These are phyloP conservation scores for Struthidea cinerea DNA, from an alignment of 2,113 vertebrate species.

Conservation along the genomic window DNA sequence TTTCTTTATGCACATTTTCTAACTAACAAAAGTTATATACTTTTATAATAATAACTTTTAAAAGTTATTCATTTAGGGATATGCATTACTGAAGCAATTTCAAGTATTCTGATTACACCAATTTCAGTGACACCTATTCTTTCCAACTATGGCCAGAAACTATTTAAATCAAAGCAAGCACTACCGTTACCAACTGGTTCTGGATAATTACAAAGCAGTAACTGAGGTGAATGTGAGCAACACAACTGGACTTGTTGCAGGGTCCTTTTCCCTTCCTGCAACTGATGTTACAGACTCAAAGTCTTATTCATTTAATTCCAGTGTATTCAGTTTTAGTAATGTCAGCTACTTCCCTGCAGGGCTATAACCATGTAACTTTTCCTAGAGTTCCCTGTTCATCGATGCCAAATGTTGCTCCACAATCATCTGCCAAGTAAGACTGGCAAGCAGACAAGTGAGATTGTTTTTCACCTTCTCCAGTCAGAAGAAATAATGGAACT, in stretches of 20 bases:
- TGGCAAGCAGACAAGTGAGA: slow-evolving; percentile 43
- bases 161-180: background rate
- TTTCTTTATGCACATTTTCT: background rate
- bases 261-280: background rate
- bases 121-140: background rate
- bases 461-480: slow-evolving; percentile 42
- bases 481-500: slow-evolving; percentile 36
- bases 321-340: slow-evolving; percentile 29
- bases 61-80: background rate
- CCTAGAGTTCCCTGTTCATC: slow-evolving; percentile 43
- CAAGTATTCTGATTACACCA: background rate
- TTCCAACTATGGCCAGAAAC: background rate
- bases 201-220: background rate
- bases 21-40: background rate
- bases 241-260: background rate
- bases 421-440: slow-evolving; percentile 26
- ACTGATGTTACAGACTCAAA: background rate
- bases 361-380: slow-evolving; percentile 32
- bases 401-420: slow-evolving; percentile 27
- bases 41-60: too few relatives aligned
- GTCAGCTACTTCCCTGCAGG: slow-evolving; percentile 26
- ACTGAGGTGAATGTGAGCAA: background rate
- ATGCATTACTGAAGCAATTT: background rate
- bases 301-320: slow-evolving; percentile 10
- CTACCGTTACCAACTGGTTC: background rate